Percentiles rank a stretch among this genome's conserved stretches.
Evolutionary conservation across 2,113 vertebrate species (phyloP).

Genomic region (Riparia riparia): DNA sequence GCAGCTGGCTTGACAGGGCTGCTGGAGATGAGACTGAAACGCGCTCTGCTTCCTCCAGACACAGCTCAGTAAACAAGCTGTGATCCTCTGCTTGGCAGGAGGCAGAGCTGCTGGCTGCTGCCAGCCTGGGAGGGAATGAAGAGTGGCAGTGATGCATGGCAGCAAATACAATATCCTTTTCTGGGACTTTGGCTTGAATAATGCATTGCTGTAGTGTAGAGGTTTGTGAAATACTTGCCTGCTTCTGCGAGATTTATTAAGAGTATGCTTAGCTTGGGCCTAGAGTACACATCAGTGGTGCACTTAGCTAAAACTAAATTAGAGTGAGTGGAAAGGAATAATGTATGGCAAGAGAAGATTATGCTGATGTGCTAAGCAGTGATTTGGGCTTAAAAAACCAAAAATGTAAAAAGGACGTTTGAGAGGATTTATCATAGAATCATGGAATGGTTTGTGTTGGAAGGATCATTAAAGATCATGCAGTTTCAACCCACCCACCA

Average conservation of each 20-base stretch:
- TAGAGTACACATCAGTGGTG: not conserved
- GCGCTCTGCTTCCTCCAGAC: not conserved
- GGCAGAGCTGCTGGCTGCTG: not conserved
- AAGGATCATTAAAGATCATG: not conserved
- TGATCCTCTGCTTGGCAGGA: constrained; percentile 40
- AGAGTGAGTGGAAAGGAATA: not conserved
- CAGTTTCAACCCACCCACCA: not conserved
- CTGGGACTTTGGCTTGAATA: not conserved
- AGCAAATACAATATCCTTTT: not conserved
- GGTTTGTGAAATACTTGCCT: not conserved
- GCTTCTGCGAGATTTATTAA: not conserved
- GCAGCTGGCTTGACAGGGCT: constrained; percentile 42
- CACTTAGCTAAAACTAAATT: not conserved
- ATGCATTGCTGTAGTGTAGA: not conserved
- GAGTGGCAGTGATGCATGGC: not conserved
- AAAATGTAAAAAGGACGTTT: not conserved
- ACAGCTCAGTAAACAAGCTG: constrained; percentile 28
- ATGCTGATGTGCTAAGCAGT: not conserved
- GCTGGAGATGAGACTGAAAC: not conserved
- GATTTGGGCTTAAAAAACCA: not conserved
- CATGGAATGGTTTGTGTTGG: not conserved
- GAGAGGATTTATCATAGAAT: not conserved
- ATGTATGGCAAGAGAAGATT: not conserved
- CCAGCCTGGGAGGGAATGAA: not conserved
- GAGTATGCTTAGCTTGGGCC: not conserved